These are phyloP conservation scores for Channa striata DNA, from an alignment of 2,797 vertebrate species.

Conservation along the genomic window DNA sequence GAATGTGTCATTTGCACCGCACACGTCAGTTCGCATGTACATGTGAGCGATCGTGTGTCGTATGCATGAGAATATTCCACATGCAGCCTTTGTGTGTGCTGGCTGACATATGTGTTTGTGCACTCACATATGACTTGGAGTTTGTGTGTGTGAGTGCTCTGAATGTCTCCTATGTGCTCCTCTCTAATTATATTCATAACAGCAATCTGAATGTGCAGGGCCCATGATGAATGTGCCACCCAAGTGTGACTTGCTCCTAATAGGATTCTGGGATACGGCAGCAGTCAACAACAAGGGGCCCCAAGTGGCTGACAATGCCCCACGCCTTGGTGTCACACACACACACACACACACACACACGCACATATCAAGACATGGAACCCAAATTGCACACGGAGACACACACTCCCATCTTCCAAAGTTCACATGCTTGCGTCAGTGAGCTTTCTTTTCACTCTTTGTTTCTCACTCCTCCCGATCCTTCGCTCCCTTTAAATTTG, in stretches of 20 bases:
- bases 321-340: constrained; percentile 52
- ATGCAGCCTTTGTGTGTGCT: constrained; percentile 25
- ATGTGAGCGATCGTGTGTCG: constrained; percentile 49
- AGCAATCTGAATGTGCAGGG: constrained; percentile 87
- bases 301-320: constrained; percentile 74
- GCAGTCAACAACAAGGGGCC: constrained; percentile 74
- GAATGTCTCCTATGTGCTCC: constrained; percentile 74
- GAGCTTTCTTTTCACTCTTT: constrained; percentile 37
- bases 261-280: constrained; percentile 80
- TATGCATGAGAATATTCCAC: constrained; percentile 34
- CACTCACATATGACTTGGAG: constrained; percentile 54
- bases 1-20: constrained; percentile 27
- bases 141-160: constrained; percentile 53
- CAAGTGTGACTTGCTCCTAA: constrained; percentile 85
- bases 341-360: constrained; percentile 17
- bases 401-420: constrained; percentile 33
- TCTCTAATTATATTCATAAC: constrained; percentile 88
- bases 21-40: constrained; percentile 17
- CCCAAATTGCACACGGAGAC: constrained; percentile 5
- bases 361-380: constrained; percentile 12
- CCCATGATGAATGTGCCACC: constrained; percentile 87
- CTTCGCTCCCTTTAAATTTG: constrained; percentile 34
- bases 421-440: constrained; percentile 49
- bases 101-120: constrained; percentile 70
- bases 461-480: constrained; percentile 41